A percentile compares a stretch with the other conserved stretches of the same genome.
Evolutionary conservation across 1,140 invertebrate species (phyloP).

Genomic region (Chionoecetes opilio): DNA sequence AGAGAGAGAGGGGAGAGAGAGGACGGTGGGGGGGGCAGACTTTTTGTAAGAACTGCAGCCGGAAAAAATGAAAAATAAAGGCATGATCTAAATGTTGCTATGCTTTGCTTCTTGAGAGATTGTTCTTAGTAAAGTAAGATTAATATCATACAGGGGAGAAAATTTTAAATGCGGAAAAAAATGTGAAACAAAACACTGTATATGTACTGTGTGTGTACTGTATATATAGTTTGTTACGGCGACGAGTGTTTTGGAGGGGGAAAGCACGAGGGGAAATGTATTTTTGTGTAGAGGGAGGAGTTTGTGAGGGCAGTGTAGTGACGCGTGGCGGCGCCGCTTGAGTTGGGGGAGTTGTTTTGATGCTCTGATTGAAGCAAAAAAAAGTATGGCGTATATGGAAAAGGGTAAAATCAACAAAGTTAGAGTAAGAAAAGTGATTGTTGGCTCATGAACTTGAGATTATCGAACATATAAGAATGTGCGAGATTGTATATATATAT

Average conservation of each 20-base stretch:
- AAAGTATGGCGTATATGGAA: no score
- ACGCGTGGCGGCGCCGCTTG: no score
- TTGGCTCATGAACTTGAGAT: no score
- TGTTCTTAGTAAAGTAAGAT: neutral
- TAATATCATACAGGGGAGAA: neutral
- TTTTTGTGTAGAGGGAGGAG: neutral
- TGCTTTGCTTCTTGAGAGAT: neutral
- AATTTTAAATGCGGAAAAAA: neutral
- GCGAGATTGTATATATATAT: neutral
- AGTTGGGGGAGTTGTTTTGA: no score
- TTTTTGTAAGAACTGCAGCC: neutral
- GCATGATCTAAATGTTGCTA: neutral
- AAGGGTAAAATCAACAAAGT: no score
- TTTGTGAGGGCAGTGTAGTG: no score
- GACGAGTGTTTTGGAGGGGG: no score
- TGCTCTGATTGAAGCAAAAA: no score
- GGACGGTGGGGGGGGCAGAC: neutral
- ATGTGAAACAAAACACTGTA: neutral
- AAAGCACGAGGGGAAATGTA: neutral
- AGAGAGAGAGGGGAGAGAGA: conserved; percentile 27
- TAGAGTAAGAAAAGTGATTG: no score
- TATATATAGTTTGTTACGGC: no score
- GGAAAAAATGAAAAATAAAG: no score
- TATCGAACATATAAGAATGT: neutral
- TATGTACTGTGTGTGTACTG: no score